phyloP scores from a whole-genome alignment of 2,888 invertebrate species.

The Patella ulyssiponensis region DNA sequence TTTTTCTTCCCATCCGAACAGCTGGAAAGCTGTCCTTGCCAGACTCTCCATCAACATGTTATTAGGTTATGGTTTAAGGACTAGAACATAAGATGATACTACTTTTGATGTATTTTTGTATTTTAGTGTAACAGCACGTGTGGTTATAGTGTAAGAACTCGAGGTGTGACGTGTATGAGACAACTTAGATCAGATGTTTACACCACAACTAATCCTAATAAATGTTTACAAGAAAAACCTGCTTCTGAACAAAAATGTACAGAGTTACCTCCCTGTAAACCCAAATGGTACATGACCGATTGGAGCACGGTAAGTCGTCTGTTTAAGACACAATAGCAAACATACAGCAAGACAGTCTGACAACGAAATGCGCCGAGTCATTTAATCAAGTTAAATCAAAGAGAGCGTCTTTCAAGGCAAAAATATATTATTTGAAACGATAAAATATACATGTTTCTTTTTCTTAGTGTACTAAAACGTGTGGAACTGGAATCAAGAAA shows the following conservation, averaged over 20 bases:
- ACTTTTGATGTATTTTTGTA: conserved; percentile 14
- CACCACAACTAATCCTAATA: conserved; percentile 64
- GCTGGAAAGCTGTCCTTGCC: too few relatives aligned
- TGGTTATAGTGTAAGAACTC: conserved; percentile 77
- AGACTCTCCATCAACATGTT: too few relatives aligned
- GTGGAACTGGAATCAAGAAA: conserved; percentile 78
- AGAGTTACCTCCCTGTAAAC: conserved; percentile 76
- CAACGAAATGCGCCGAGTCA: too few relatives aligned
- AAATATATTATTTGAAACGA: too few relatives aligned
- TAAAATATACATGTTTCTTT: too few relatives aligned
- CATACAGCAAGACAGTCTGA: too few relatives aligned
- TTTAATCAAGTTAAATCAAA: too few relatives aligned
- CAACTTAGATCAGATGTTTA: conserved; percentile 52
- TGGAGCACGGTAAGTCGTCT: conserved; percentile 78
- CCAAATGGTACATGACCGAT: conserved; percentile 83
- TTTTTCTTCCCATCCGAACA: too few relatives aligned
- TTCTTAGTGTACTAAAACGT: conserved; percentile 79
- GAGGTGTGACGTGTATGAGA: conserved; percentile 81
- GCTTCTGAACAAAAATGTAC: conserved; percentile 78
- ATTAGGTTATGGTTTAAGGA: too few relatives aligned
- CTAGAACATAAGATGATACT: too few relatives aligned
- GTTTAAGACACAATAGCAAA: neutral
- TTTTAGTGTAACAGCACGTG: conserved; percentile 75
- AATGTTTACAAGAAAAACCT: conserved; percentile 79
- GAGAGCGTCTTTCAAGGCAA: too few relatives aligned